These are phyloP conservation scores for Catamblyrhynchus diadema DNA, from an alignment of 2,797 vertebrate species.

Conservation along the genomic window DNA sequence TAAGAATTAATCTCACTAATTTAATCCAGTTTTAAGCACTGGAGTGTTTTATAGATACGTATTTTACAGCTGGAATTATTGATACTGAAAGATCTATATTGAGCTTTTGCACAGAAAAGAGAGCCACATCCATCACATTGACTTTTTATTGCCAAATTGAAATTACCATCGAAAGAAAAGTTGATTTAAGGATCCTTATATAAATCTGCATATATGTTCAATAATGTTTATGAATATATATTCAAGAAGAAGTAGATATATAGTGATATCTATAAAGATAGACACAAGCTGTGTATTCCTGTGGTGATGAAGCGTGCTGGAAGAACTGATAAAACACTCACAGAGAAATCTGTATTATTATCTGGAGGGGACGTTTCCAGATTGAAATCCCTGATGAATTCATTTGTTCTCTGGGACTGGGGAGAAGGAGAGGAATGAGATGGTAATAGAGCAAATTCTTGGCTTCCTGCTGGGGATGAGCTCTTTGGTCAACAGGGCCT, in stretches of 20 bases:
- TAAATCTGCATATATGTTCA: neutral
- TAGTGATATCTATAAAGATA: neutral
- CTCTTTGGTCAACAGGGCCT: neutral
- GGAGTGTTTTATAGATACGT: constrained; percentile 3
- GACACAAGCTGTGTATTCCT: neutral
- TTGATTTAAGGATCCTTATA: neutral
- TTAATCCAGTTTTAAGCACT: constrained; percentile 15
- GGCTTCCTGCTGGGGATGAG: neutral
- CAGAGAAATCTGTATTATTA: neutral
- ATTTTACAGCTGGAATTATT: constrained; percentile 27
- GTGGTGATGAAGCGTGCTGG: neutral
- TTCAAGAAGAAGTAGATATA: neutral
- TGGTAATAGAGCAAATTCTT: neutral
- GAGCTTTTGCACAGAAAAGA: neutral
- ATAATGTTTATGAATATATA: neutral
- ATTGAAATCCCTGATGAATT: neutral
- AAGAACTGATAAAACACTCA: neutral
- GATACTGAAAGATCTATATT: neutral
- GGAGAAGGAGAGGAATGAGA: neutral
- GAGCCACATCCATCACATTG: neutral
- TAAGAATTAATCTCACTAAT: constrained; percentile 1
- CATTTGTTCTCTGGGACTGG: neutral
- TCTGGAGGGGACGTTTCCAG: neutral
- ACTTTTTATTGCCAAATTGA: constrained; percentile 27
- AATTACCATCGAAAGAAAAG: neutral